Evolutionary conservation across 2,113 vertebrate genomes (phyloP), one percentile per base, ranked within the genome.

Genomic region (Rattus rattus): DNA sequence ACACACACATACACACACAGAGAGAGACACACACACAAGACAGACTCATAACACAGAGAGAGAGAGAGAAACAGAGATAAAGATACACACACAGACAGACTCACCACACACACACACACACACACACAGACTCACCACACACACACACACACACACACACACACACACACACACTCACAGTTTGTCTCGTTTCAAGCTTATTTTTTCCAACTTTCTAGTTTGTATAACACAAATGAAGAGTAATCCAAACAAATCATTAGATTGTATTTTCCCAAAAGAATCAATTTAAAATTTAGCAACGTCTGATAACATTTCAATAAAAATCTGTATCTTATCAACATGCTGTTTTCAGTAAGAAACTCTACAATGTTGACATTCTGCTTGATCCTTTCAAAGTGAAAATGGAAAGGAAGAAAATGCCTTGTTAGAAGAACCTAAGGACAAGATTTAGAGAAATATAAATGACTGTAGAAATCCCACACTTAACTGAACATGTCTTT

Each of bases 331-430:
- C 65, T 72, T 77, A 72, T 19, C 65, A 77, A 88, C 80, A 52
- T 39, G 7, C 49, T 87, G 75, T 69, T 88, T 80, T 36, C 39
- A 90, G 2, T 63, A 84, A 88, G 80, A 92, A 94, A 90, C 13
- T 65, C 95, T 26, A 56, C 47, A 39, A 79, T 90, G 65, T 22
- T 91, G 52, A 80, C 19, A 83, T 54, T 69, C 75, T 80, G 52
- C 28, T 91, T 90, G 77, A 79, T 80, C 83, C 88, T 92, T 94
- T 96, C 47, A 88, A 63, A 83, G 56, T 52, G 90, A 94, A n/a
- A 88, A 22, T 47, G 5, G 19, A 36, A 47, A 22, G 17, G 14
- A 19, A 30, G 39, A 75, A 43, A 75, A 47, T 43, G 22, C 36
- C 52, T 75, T 61, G n/a, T 39, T 72, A 36, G n/a, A 75, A 89